Conservation (phyloP, 2,113 vertebrate genomes). For the Limnothrissa miodon region DNA sequence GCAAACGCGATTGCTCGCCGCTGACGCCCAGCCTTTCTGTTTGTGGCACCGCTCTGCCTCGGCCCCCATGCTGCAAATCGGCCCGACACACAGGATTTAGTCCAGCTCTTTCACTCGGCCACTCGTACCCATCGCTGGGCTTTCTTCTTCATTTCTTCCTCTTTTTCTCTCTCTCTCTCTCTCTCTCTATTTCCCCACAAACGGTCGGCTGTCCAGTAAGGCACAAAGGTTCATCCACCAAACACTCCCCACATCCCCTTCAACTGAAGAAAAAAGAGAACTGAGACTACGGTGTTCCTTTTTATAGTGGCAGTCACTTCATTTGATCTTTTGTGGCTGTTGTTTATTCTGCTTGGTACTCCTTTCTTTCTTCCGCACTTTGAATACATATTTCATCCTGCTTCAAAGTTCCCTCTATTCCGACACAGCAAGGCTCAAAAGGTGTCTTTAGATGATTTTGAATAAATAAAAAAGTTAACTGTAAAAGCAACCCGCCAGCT, state of each 20-base stretch:
- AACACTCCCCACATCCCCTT: not conserved
- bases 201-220: not conserved
- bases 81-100: constrained; percentile 52
- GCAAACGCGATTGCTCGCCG: constrained; percentile 66
- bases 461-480: not conserved
- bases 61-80: constrained; percentile 55
- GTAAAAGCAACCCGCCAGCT: not conserved
- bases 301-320: not conserved
- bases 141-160: constrained; percentile 43
- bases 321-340: constrained; percentile 6
- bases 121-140: constrained; percentile 55
- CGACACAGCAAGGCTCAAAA: not conserved
- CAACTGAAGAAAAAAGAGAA: not conserved
- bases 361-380: not conserved
- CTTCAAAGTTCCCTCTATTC: not conserved
- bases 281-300: not conserved
- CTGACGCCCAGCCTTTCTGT: constrained; percentile 58
- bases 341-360: not conserved
- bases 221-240: constrained; percentile 1
- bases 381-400: constrained; percentile 3
- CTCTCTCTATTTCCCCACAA: constrained; percentile 9
- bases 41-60: constrained; percentile 48
- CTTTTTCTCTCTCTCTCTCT: not conserved
- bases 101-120: constrained; percentile 49
- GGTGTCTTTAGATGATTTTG: not conserved